phyloP scores from a whole-genome alignment of 2,113 vertebrate species.

The Salvator merianae region DNA sequence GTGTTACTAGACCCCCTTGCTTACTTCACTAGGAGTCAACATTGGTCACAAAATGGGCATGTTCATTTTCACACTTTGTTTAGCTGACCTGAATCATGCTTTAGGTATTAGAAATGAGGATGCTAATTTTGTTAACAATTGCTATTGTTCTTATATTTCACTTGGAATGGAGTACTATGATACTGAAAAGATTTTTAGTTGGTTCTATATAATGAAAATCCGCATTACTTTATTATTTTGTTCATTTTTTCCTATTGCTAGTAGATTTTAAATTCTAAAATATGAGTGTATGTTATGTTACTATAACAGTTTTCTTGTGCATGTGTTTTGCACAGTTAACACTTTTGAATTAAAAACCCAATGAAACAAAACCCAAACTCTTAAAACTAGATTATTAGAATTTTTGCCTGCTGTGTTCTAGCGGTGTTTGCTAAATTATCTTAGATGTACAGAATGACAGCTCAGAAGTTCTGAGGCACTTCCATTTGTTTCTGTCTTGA shows the following conservation, averaged over 20 bases:
- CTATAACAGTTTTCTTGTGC: slow-evolving; percentile 35
- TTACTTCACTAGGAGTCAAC: neutral
- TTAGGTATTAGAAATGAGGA: neutral
- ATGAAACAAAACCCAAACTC: slow-evolving; percentile 2
- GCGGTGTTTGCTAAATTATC: slow-evolving; percentile 31
- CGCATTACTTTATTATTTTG: slow-evolving; percentile 7
- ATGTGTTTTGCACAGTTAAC: neutral
- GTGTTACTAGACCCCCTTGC: no score
- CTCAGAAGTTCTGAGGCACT: neutral
- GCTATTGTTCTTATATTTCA: neutral
- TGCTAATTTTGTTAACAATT: slow-evolving; percentile 2
- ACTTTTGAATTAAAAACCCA: slow-evolving; percentile 18
- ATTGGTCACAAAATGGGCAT: neutral
- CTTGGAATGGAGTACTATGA: neutral
- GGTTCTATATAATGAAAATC: slow-evolving; percentile 21
- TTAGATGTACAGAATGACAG: slow-evolving; percentile 20
- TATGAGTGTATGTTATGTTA: slow-evolving; percentile 36
- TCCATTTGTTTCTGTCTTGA: slow-evolving; percentile 17
- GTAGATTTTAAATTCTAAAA: slow-evolving; percentile 36
- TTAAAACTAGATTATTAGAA: slow-evolving; percentile 31
- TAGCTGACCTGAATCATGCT: neutral
- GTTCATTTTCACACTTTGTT: neutral
- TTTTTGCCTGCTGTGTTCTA: slow-evolving; percentile 23
- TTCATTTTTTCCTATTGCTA: slow-evolving; percentile 8
- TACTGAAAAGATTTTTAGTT: slow-evolving; percentile 23